Percentiles rank a stretch among this genome's conserved stretches.
These are phyloP conservation scores for Parnassius apollo DNA, from an alignment of 2,888 invertebrate species.

Conservation along the genomic window DNA sequence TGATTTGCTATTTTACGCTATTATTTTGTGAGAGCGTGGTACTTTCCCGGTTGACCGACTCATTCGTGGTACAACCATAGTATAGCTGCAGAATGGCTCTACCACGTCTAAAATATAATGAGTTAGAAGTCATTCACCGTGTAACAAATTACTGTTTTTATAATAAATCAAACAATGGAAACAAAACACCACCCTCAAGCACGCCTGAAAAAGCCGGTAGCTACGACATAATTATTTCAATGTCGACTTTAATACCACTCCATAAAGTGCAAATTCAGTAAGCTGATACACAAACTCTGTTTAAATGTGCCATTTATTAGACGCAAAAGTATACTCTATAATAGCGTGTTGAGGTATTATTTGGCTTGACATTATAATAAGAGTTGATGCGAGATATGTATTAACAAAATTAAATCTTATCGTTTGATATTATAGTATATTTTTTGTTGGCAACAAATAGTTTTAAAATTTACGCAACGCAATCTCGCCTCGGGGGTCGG, in stretches of 20 bases:
- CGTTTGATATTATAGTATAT: not conserved
- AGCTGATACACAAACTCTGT: constrained; percentile 33
- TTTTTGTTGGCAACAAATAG: not conserved
- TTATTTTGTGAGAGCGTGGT: too few relatives aligned
- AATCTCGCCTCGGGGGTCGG: constrained; percentile 16
- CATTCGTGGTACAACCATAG: too few relatives aligned
- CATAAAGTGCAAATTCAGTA: constrained; percentile 33
- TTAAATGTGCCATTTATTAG: constrained; percentile 41
- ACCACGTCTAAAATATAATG: too few relatives aligned
- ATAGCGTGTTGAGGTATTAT: not conserved
- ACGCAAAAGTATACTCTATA: not conserved
- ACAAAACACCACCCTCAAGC: constrained; percentile 46
- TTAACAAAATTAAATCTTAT: not conserved
- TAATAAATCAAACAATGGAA: constrained; percentile 50
- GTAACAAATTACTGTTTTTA: constrained; percentile 28
- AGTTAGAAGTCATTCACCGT: too few relatives aligned
- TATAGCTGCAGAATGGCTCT: too few relatives aligned
- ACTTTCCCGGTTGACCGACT: too few relatives aligned
- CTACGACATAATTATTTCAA: constrained; percentile 44
- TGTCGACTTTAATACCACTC: constrained; percentile 33
- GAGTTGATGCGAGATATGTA: not conserved
- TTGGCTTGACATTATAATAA: not conserved
- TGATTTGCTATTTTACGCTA: too few relatives aligned
- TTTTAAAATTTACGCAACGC: not conserved
- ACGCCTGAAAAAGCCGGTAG: constrained; percentile 54